These are phyloP conservation scores for Oscheius onirici DNA, from an alignment of 2,888 invertebrate species.

Conservation along the genomic window DNA sequence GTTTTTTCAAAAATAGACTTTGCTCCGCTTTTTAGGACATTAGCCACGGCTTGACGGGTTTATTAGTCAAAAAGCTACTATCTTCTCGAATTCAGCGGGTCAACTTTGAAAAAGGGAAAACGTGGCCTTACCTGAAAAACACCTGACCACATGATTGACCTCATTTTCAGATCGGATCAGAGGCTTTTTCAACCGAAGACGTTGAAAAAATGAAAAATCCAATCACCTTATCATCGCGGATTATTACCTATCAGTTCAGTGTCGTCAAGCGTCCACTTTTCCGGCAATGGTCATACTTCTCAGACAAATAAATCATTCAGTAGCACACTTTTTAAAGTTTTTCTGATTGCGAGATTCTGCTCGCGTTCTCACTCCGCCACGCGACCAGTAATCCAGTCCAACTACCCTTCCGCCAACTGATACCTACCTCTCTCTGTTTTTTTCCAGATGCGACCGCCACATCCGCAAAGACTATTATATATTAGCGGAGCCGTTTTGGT, in stretches of 20 bases:
- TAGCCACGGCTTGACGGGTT: no score
- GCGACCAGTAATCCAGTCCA: no score
- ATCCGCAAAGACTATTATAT: not conserved
- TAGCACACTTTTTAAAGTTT: not conserved
- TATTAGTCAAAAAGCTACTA: not conserved
- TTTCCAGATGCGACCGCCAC: not conserved
- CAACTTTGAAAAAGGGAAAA: not conserved
- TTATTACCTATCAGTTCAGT: slow-evolving; percentile 21
- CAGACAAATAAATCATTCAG: slow-evolving; percentile 5
- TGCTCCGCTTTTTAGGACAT: no score
- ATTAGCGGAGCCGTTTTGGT: not conserved
- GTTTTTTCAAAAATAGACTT: not conserved
- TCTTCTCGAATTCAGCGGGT: not conserved
- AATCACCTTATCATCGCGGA: slow-evolving; percentile 14
- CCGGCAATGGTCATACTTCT: not conserved
- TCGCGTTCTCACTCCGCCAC: not conserved
- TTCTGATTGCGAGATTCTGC: not conserved
- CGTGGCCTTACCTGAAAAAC: not conserved
- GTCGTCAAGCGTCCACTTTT: slow-evolving; percentile 10
- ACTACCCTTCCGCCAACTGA: no score
- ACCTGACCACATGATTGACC: not conserved
- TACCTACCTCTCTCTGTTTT: not conserved
- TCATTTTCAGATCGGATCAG: slow-evolving; percentile 46
- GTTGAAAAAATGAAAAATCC: slow-evolving; percentile 6
- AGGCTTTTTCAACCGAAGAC: slow-evolving; percentile 38